Evolutionary conservation across 92 coral and sea anemone genomes (phyloP).

Genomic region (Porites rus): DNA sequence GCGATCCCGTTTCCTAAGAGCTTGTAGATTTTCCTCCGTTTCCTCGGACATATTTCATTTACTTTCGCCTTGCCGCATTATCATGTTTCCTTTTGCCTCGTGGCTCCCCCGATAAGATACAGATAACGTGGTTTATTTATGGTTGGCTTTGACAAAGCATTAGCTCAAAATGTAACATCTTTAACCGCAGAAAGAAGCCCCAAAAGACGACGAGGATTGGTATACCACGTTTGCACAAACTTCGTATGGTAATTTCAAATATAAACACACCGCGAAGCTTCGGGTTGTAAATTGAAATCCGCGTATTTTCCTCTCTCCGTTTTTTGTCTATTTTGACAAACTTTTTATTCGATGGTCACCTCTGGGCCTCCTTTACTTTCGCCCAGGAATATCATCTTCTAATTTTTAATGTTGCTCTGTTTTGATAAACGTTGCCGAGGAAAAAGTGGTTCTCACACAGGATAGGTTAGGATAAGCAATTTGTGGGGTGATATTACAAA

Average conservation of each 20-base stretch:
- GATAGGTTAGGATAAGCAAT: conserved; percentile 53
- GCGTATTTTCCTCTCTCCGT: conserved; percentile 4
- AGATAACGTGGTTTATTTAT: neutral
- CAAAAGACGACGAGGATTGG: neutral
- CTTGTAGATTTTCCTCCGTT: conserved; percentile 47
- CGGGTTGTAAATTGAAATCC: conserved; percentile 24
- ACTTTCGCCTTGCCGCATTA: conserved; percentile 5
- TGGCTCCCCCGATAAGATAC: conserved; percentile 28
- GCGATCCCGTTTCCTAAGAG: conserved; percentile 73
- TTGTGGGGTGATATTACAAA: conserved; percentile 46
- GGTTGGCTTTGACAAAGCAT: conserved; percentile 12
- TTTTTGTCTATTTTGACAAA: neutral
- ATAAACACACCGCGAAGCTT: conserved; percentile 26
- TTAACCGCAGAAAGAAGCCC: conserved; percentile 15
- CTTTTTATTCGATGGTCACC: conserved; percentile 20
- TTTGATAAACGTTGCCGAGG: conserved; percentile 45
- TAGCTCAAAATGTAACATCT: neutral
- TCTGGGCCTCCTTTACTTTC: neutral
- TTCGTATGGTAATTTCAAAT: conserved; percentile 39
- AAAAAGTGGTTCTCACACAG: neutral
- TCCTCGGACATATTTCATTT: conserved; percentile 41
- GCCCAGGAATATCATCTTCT: neutral
- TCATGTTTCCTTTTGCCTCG: conserved; percentile 10
- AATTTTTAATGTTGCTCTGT: conserved; percentile 13
- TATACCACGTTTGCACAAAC: conserved; percentile 11